Conservation (phyloP, 2,888 invertebrate genomes). For the Lochmaea capreae region DNA sequence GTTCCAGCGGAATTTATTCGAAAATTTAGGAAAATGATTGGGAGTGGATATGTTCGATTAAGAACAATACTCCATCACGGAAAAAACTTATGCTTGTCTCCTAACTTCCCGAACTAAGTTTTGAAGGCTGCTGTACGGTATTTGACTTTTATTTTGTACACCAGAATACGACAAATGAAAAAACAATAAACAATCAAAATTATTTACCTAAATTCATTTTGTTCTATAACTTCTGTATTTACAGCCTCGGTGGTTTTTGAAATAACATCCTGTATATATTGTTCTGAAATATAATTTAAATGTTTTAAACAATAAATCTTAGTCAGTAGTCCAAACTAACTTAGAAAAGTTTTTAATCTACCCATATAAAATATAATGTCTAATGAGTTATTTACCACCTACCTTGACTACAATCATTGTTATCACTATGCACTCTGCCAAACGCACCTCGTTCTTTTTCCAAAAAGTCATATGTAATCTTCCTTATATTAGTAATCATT, state of each 20-base stretch:
- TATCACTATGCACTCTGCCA: neutral
- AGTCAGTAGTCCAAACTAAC: neutral
- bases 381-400: neutral
- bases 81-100: no score
- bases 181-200: neutral
- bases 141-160: neutral
- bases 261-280: neutral
- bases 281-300: neutral
- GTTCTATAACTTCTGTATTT: neutral
- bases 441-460: slow-evolving; percentile 13
- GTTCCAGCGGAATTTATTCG: no score
- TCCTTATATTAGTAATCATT: slow-evolving; percentile 14
- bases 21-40: no score
- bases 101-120: neutral
- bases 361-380: no score
- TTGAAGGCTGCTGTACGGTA: neutral
- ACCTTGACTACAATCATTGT: neutral
- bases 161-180: neutral
- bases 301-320: neutral
- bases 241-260: neutral
- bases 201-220: neutral
- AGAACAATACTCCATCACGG: no score
- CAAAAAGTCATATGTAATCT: slow-evolving; percentile 6
- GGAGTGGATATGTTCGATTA: no score
- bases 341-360: no score